These are phyloP conservation scores for Takifugu bimaculatus DNA, from an alignment of 2,113 vertebrate genomes.

Conservation along the genomic window DNA sequence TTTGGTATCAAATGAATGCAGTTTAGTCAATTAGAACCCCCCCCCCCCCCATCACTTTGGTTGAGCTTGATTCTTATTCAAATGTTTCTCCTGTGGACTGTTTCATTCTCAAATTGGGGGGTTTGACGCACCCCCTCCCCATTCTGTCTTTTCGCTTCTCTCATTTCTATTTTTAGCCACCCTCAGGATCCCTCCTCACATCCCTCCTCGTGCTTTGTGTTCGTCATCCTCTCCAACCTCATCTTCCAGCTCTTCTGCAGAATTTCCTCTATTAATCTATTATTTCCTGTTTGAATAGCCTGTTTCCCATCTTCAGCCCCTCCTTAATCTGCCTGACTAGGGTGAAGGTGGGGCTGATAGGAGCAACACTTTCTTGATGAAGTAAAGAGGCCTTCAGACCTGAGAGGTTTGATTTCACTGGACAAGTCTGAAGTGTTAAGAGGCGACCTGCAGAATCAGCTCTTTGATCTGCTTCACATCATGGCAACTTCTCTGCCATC, in stretches of 20 bases:
- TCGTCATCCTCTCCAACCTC: constrained; percentile 59
- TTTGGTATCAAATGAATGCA: too few relatives aligned
- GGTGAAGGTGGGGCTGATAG: too few relatives aligned
- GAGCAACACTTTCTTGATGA: too few relatives aligned
- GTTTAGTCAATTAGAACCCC: too few relatives aligned
- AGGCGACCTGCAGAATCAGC: too few relatives aligned
- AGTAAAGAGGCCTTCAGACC: too few relatives aligned
- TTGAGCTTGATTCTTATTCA: constrained; percentile 54
- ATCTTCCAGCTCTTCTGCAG: constrained; percentile 42
- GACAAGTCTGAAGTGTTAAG: too few relatives aligned
- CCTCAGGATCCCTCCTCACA: constrained; percentile 70
- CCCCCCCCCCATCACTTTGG: constrained; percentile 15
- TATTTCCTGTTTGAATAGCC: too few relatives aligned
- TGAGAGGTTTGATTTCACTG: too few relatives aligned
- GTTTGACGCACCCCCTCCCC: constrained; percentile 54
- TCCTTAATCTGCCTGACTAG: constrained; percentile 18
- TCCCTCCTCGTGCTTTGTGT: constrained; percentile 52
- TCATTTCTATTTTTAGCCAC: constrained; percentile 89
- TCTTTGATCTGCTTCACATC: too few relatives aligned
- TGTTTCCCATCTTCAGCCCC: background rate
- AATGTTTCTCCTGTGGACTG: constrained; percentile 47
- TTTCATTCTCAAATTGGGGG: constrained; percentile 60
- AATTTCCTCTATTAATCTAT: too few relatives aligned
- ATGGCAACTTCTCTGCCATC: too few relatives aligned
- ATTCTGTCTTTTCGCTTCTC: constrained; percentile 54